phyloP scores from a whole-genome alignment of 2,797 vertebrate genomes.

The Pogonophryne albipinna region DNA sequence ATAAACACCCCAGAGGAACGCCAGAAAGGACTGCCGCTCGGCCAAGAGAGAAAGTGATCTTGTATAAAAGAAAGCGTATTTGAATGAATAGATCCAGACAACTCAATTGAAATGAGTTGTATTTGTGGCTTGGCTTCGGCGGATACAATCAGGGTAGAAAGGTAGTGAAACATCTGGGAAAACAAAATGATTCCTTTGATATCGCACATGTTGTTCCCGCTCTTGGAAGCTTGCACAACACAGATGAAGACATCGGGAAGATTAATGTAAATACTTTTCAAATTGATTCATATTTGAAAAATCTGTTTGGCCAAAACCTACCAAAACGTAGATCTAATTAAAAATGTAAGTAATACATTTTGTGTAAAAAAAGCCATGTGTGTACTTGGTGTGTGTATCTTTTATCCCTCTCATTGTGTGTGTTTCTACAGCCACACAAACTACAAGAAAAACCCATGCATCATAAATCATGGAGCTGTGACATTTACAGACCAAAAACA shows the following conservation, averaged over 20 bases:
- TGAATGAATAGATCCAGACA: slow-evolving; percentile 52
- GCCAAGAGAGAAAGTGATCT: slow-evolving; percentile 53
- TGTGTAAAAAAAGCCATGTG: neutral
- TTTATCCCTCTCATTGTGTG: slow-evolving; percentile 29
- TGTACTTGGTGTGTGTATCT: neutral
- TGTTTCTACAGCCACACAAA: slow-evolving; percentile 46
- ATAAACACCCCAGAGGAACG: slow-evolving; percentile 60
- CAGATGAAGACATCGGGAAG: slow-evolving; percentile 15
- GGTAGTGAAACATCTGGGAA: slow-evolving; percentile 53
- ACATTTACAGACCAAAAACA: slow-evolving; percentile 69
- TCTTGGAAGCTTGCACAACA: slow-evolving; percentile 11
- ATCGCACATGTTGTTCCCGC: slow-evolving; percentile 31
- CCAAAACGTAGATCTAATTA: neutral
- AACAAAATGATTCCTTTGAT: slow-evolving; percentile 41
- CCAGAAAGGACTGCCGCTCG: slow-evolving; percentile 39
- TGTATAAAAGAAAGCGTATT: slow-evolving; percentile 33
- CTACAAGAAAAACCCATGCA: slow-evolving; percentile 36
- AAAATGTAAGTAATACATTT: neutral
- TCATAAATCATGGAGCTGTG: slow-evolving; percentile 62
- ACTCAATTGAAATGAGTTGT: slow-evolving; percentile 42
- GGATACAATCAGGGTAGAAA: slow-evolving; percentile 41
- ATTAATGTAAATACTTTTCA: neutral
- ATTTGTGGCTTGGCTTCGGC: slow-evolving; percentile 53
- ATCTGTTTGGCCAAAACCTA: neutral
- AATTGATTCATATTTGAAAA: neutral